Base-by-base conservation (phyloP, 2,888 invertebrate genomes). In the Nezara viridula region DNA sequence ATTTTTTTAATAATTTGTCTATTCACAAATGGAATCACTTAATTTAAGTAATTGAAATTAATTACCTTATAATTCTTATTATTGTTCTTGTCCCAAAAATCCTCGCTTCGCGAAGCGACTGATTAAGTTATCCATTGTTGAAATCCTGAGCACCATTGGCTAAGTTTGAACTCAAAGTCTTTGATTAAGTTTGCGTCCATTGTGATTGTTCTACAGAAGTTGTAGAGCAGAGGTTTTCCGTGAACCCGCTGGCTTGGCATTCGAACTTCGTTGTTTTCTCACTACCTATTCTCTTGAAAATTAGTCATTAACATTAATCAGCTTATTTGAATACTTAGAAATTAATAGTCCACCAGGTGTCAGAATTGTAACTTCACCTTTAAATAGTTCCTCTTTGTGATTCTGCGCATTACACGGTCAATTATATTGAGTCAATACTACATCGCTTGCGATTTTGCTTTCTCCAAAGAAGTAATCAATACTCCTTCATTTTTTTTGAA, bases 161-260 rank as follows among this genome's bases (percentile, higher is more conserved):
- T 66, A 66, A 66, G 66, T 66, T 66, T 66, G 32, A 66, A 66
- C 66, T 19, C 60, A 60, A 66, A 66, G 66, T 66, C 66, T 66
- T 66, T 66, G 66, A 66, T 66, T 66, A 66, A 66, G 66, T 66
- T 66, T 66, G 27, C 60, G 27, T 27, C 27, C 60, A 60, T 60
- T 60, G 66, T 66, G 66, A 66, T 66, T 66, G 66, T 66, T 66
- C 66, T 66, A 32, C 6, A 24, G 32, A 66, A 66, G 32, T 66
- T 66, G 66, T 32, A 32, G 66, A 32, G 66, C 32, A 32, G 66
- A 66, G 66, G 66, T 66, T 66, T 66, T 66, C 66, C 66, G 16
- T 32, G 5, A 66, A 19, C 32, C 66, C 66, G 3, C 66, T 66
- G 16, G 6, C 66, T 66, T 66, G 32, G 32, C 32, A 19, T 66